These are phyloP conservation scores for Meiosimyza decipiens DNA, from an alignment of 2,888 invertebrate genomes.

Conservation along the genomic window DNA sequence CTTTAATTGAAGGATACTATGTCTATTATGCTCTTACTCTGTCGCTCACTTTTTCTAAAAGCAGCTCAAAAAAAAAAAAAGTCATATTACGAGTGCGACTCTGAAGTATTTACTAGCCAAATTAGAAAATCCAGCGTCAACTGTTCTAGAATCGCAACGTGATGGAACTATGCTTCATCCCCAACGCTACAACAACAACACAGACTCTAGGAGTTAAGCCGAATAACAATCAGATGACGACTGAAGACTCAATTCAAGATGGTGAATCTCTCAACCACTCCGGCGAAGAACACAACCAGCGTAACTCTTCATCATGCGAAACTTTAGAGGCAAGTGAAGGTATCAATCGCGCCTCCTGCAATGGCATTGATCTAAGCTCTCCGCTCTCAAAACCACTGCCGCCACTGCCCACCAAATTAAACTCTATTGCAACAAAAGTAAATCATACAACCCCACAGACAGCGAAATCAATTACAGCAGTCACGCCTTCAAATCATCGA, in stretches of 20 bases:
- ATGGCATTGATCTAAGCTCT: slow-evolving; percentile 42
- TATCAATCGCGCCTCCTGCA: slow-evolving; percentile 35
- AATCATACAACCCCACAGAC: slow-evolving; percentile 48
- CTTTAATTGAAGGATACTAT: too few relatives aligned
- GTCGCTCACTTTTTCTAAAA: not conserved
- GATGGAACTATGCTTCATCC: slow-evolving; percentile 66
- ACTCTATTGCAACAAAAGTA: slow-evolving; percentile 27
- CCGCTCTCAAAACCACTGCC: slow-evolving; percentile 59
- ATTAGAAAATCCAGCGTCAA: slow-evolving; percentile 62
- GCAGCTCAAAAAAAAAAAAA: slow-evolving; percentile 40
- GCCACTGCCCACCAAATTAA: slow-evolving; percentile 55
- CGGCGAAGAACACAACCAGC: slow-evolving; percentile 36
- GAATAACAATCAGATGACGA: slow-evolving; percentile 25
- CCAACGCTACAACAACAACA: slow-evolving; percentile 39
- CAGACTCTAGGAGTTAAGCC: slow-evolving; percentile 41
- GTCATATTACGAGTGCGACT: slow-evolving; percentile 46
- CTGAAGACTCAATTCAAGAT: slow-evolving; percentile 11
- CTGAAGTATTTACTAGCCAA: slow-evolving; percentile 53
- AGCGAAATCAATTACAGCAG: slow-evolving; percentile 36
- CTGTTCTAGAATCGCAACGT: slow-evolving; percentile 67
- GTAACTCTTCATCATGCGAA: slow-evolving; percentile 61
- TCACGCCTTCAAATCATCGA: slow-evolving; percentile 1
- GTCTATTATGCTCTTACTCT: not conserved
- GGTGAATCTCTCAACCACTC: not conserved
- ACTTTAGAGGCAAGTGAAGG: slow-evolving; percentile 60